Base-by-base conservation (phyloP, 2,888 invertebrate species). In the Chrysomela aeneicollis region DNA sequence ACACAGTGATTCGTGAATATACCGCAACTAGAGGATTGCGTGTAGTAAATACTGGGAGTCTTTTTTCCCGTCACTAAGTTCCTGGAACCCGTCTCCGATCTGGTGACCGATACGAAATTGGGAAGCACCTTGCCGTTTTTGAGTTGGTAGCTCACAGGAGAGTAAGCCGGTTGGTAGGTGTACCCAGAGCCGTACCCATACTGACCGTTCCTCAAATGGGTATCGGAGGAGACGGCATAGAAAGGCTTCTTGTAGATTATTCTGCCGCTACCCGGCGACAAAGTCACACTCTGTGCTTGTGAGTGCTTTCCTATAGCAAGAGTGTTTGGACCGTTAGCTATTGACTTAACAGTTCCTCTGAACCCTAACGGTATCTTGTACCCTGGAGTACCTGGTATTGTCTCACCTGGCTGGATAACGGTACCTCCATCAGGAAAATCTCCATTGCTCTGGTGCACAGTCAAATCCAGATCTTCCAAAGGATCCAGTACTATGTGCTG, bases 1-100 rank as follows among this genome's bases (percentile, higher is more conserved):
- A 92, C 92, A 78, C 94, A 94, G 0, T 92, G 90, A 80, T 94
- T 94, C 1, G 93, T 93, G 73, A 94, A 93, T 78, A 93, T 93
- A 8, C 94, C 94, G 79, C 94, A 94, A 1, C 92, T 93, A 1
- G 93, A 93, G 8, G 93, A 92, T 81, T 94, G 94, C 0, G 93
- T 92, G 75, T 92, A 94, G 82, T 92, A 94, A 0, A 92, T 90
- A 70, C 91, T 91, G 1, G 91, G 88, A 77, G 88, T 90, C 81
- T 90, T 90, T 78, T 91, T 90, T 66, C 90, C 89, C 63, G 88
- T 88, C 37, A 82, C 79, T 30, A 84, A 78, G 74, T 83, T 82
- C 32, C 83, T 82, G 22, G 89, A 86, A 5, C 93, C 92, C 0
- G 92, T 90, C 57, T 93, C 90, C 1, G 92, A 92, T 80, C 92